These are phyloP conservation scores for Neoascia interrupta DNA, from an alignment of 2,888 invertebrate genomes.

Conservation along the genomic window DNA sequence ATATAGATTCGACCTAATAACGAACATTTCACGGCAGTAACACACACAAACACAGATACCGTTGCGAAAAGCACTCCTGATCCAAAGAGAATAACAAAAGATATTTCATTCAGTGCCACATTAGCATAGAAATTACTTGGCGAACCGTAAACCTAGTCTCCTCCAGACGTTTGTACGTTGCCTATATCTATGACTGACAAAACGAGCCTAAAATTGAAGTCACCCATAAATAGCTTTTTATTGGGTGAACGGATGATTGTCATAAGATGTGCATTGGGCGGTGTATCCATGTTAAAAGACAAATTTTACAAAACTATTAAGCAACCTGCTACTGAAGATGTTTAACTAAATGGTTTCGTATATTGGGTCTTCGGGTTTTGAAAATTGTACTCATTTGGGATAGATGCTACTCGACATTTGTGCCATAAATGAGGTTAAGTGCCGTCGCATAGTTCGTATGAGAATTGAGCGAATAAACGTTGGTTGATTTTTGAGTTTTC, in stretches of 20 bases:
- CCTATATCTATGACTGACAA: slow-evolving; percentile 8
- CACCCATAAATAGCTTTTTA: slow-evolving; percentile 1
- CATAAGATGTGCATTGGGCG: background rate
- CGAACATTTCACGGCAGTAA: slow-evolving; percentile 36
- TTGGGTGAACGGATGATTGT: slow-evolving; percentile 19
- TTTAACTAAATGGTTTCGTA: too few species aligned
- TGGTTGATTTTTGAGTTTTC: too few species aligned
- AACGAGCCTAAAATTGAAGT: slow-evolving; percentile 15
- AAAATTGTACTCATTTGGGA: too few species aligned
- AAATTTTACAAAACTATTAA: background rate
- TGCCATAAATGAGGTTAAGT: too few species aligned
- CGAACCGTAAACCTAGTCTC: slow-evolving; percentile 33
- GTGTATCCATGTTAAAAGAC: background rate
- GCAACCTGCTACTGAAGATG: too few species aligned
- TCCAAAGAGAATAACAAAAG: slow-evolving; percentile 33
- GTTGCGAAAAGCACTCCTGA: background rate
- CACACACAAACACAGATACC: too few species aligned
- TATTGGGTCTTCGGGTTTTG: too few species aligned
- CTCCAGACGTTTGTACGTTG: too few species aligned
- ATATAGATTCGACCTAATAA: slow-evolving; percentile 53
- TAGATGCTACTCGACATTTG: too few species aligned
- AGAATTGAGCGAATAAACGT: too few species aligned
- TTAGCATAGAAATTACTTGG: slow-evolving; percentile 57
- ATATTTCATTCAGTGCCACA: slow-evolving; percentile 35
- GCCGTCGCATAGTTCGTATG: too few species aligned